A percentile compares a stretch with the other conserved stretches of the same genome.
Evolutionary conservation across 1,140 invertebrate genomes (phyloP).

Genomic region (Mactra quadrangularis): DNA sequence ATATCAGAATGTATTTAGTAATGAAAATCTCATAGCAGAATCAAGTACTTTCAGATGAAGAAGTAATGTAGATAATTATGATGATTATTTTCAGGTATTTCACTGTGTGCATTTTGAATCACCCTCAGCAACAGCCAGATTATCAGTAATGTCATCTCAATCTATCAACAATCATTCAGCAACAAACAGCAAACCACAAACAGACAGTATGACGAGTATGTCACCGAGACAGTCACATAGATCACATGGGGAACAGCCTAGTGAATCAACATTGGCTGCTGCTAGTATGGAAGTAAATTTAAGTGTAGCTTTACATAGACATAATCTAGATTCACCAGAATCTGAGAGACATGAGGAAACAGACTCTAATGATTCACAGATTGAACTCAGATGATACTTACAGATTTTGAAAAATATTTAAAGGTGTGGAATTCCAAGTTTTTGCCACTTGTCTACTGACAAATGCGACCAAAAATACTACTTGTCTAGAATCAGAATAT

Average conservation of each 20-base stretch:
- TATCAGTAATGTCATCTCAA: not conserved
- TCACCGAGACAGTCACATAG: not conserved
- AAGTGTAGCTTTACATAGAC: constrained; percentile 6
- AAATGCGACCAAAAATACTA: too few relatives aligned
- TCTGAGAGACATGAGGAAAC: constrained; percentile 43
- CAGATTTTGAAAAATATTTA: too few relatives aligned
- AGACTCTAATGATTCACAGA: not conserved
- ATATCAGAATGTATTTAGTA: too few relatives aligned
- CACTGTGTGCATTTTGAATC: constrained; percentile 98
- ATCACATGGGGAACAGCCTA: not conserved
- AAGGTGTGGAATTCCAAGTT: too few relatives aligned
- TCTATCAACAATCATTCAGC: not conserved
- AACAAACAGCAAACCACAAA: not conserved
- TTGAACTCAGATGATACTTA: constrained; percentile 1
- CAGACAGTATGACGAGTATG: not conserved
- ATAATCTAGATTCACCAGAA: constrained; percentile 40
- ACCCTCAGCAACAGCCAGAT: constrained; percentile 30
- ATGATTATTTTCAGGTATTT: constrained; percentile 92
- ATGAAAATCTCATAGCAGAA: too few relatives aligned
- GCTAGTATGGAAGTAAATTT: constrained; percentile 55
- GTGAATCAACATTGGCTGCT: not conserved
- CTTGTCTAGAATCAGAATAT: too few relatives aligned
- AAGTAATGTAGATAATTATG: too few relatives aligned
- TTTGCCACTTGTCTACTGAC: too few relatives aligned
- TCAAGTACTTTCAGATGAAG: too few relatives aligned